These are phyloP conservation scores for Anastrepha ludens DNA, from an alignment of 1,140 invertebrate species.

Conservation along the genomic window DNA sequence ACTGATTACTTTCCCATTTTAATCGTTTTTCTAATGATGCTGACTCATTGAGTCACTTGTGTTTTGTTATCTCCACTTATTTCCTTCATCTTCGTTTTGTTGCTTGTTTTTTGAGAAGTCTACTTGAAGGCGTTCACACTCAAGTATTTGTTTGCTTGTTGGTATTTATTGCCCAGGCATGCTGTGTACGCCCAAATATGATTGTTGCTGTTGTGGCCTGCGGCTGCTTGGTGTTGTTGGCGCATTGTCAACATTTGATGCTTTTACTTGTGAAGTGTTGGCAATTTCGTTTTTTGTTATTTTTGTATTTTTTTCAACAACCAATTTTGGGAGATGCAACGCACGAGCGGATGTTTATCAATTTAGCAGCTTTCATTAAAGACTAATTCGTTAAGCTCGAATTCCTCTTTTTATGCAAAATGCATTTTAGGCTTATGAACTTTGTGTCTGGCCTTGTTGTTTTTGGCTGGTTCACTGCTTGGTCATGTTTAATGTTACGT, in stretches of 20 bases:
- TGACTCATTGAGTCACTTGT: conserved; percentile 30
- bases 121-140: conserved; percentile 36
- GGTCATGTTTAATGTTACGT: neutral
- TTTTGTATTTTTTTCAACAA: too few relatives aligned
- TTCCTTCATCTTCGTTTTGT: conserved; percentile 19
- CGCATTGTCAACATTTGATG: neutral
- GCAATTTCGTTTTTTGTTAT: neutral
- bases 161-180: neutral
- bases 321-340: too few relatives aligned
- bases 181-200: neutral
- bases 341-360: too few relatives aligned
- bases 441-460: too few relatives aligned
- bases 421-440: too few relatives aligned
- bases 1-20: conserved; percentile 43
- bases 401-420: too few relatives aligned
- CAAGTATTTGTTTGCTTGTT: conserved; percentile 21
- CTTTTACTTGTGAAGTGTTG: conserved; percentile 12
- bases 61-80: neutral
- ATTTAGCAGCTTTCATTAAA: too few relatives aligned
- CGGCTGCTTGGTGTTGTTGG: conserved; percentile 2
- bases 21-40: conserved; percentile 47
- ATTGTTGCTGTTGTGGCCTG: neutral
- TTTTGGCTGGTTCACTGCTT: too few relatives aligned
- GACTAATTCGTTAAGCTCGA: too few relatives aligned
- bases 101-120: conserved; percentile 11